These are phyloP conservation scores for Drosophila pallidifrons DNA, from an alignment of 1,140 invertebrate genomes.

Conservation along the genomic window DNA sequence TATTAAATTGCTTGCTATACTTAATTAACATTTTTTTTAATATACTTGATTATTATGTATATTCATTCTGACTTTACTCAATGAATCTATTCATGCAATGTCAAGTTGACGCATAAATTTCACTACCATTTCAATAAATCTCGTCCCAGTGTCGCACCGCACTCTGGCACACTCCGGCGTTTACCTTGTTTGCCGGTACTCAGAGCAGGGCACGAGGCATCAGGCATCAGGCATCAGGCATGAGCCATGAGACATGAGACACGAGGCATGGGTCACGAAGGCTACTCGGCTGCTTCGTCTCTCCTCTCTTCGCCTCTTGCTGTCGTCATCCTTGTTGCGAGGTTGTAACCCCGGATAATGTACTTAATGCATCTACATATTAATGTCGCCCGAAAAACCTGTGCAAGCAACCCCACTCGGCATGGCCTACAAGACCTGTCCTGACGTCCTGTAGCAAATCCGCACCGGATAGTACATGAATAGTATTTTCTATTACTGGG, in stretches of 20 bases:
- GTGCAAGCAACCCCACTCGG: constrained; percentile 27
- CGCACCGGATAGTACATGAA: constrained; percentile 53
- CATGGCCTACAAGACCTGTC: background rate
- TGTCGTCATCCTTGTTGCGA: constrained; percentile 58
- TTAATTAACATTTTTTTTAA: no score
- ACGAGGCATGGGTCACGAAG: constrained; percentile 7
- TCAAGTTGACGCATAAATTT: background rate
- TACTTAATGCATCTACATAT: constrained; percentile 85
- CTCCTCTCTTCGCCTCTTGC: background rate
- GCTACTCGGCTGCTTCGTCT: constrained; percentile 31
- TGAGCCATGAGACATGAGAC: background rate
- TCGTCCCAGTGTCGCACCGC: constrained; percentile 28
- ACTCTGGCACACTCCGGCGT: constrained; percentile 36
- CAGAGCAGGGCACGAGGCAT: background rate
- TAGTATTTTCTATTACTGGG: constrained; percentile 77
- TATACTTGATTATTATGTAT: no score
- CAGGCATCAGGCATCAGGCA: background rate
- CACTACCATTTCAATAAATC: background rate
- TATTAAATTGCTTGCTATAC: no score
- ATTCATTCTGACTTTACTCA: no score
- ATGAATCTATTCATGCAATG: background rate
- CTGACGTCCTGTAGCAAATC: constrained; percentile 40
- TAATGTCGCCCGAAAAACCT: constrained; percentile 77
- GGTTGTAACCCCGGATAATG: constrained; percentile 85
- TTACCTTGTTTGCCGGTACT: constrained; percentile 50